phyloP scores from a whole-genome alignment of 2,888 invertebrate species.

The Subacronicta megacephala region DNA sequence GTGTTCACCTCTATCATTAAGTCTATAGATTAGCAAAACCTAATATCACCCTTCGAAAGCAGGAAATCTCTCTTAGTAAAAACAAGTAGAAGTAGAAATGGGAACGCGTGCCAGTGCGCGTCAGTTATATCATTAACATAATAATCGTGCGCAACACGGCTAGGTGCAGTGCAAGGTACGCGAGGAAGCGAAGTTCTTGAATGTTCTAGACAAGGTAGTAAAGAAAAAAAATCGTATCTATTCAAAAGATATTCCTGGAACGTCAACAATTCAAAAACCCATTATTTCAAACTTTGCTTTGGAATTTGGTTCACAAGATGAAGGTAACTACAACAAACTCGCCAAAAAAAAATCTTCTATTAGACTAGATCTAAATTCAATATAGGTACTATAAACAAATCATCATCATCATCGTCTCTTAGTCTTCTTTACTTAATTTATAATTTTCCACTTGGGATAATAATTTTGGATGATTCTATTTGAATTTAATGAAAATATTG shows the following conservation, averaged over 20 bases:
- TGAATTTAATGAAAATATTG: too few relatives aligned
- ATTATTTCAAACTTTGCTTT: background rate
- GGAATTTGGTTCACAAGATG: too few relatives aligned
- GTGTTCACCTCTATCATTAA: constrained; percentile 8
- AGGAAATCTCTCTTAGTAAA: constrained; percentile 58
- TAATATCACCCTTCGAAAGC: constrained; percentile 54
- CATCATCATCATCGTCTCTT: too few relatives aligned
- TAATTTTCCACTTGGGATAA: too few relatives aligned
- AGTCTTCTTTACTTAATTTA: too few relatives aligned
- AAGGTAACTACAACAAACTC: too few relatives aligned
- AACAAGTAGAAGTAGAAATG: constrained; percentile 71
- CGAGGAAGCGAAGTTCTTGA: constrained; percentile 50
- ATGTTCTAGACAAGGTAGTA: constrained; percentile 10
- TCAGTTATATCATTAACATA: constrained; percentile 80
- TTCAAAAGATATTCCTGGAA: background rate
- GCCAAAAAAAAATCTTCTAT: too few relatives aligned
- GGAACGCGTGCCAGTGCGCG: constrained; percentile 73
- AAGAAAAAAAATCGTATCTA: background rate
- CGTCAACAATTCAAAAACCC: background rate
- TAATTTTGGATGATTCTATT: too few relatives aligned
- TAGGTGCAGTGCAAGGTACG: constrained; percentile 44
- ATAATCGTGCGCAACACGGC: constrained; percentile 65
- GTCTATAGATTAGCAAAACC: constrained; percentile 9
- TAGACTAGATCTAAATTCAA: too few relatives aligned
- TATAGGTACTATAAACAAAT: too few relatives aligned